Base-by-base conservation (phyloP, 1,140 invertebrate species). In the Zaprionus davidi region DNA sequence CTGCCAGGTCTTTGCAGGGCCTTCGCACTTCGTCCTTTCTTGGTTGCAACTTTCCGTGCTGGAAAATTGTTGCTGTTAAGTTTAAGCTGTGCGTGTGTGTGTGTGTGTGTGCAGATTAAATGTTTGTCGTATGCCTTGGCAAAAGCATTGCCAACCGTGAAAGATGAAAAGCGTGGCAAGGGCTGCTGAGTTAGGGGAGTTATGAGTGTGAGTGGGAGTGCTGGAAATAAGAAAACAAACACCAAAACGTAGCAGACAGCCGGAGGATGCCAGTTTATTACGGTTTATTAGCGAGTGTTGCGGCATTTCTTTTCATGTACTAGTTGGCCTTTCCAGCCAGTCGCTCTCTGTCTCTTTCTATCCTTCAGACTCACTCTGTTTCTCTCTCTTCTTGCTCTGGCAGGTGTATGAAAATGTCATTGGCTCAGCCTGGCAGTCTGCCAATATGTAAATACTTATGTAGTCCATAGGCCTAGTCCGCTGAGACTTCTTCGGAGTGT, bases 231-330 rank as follows among this genome's bases (percentile, higher is more conserved):
- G 53, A 66, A 65, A 58, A 67, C 70, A 67, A 67, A 72, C 56
- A 41, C 28, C 53, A 22, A 63, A 72, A 59, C 55, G 64, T 59
- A 64, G 38, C 60, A 66, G 82, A 62, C 78, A 75, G 57, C 57
- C 63, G 66, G 77, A 72, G 82, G 76, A 85, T 84, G 85, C 66
- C 82, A 87, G 82, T 87, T 86, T 86, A 87, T 86, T 77, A 79
- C 83, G 72, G 57, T 87, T 82, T 86, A 86, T 86, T 87, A 86
- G 83, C 69, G 59, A 72, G 59, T 64, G 65, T 67, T 68, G 71
- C 82, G 63, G 64, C 64, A 72, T 76, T 76, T 79, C 70, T 70
- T 69, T 71, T 76, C 81, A 76, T 79, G 34, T 63, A 62, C 36
- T 69, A 22, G 17, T 64, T 75, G 79, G 51, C 72, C 66, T 76